Evolutionary conservation across 2,888 invertebrate species (phyloP).

Genomic region (Raillietiella orientalis): DNA sequence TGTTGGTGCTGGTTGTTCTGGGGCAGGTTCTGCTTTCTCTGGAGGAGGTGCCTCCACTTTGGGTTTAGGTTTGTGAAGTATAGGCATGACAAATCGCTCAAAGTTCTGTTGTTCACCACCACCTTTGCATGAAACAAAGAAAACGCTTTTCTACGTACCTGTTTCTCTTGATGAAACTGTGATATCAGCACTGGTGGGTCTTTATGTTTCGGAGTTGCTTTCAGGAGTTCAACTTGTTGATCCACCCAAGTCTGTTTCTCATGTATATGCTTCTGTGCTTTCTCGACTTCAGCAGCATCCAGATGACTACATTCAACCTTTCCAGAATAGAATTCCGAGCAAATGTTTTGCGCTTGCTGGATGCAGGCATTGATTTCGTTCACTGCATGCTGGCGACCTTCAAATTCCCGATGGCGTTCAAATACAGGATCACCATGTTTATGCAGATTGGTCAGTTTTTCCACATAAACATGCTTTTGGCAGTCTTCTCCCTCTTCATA

Average conservation of each 20-base stretch:
- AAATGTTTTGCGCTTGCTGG: slow-evolving; percentile 42
- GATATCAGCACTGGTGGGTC: slow-evolving; percentile 40
- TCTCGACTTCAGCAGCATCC: slow-evolving; percentile 34
- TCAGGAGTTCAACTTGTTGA: slow-evolving; percentile 28
- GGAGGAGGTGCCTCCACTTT: slow-evolving; percentile 19
- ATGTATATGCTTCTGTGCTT: slow-evolving; percentile 29
- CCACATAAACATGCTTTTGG: slow-evolving; percentile 29
- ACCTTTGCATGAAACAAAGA: not conserved
- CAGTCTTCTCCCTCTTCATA: slow-evolving; percentile 92
- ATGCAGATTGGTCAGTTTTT: slow-evolving; percentile 16
- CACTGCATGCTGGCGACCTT: slow-evolving; percentile 39
- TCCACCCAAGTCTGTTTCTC: slow-evolving; percentile 54
- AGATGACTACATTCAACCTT: slow-evolving; percentile 34
- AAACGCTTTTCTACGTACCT: slow-evolving; percentile 18
- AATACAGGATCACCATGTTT: slow-evolving; percentile 64
- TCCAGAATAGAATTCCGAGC: slow-evolving; percentile 26
- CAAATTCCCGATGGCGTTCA: slow-evolving; percentile 42
- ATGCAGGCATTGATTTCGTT: slow-evolving; percentile 44
- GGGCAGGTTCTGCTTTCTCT: not conserved
- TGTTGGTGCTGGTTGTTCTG: too few species aligned
- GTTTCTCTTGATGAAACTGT: slow-evolving; percentile 43
- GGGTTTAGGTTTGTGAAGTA: slow-evolving; percentile 68
- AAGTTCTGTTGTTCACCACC: slow-evolving; percentile 14
- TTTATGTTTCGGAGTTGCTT: slow-evolving; percentile 27
- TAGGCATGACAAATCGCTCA: slow-evolving; percentile 23